Evolutionary conservation across 1,140 invertebrate species (phyloP), one percentile per base, ranked within the genome.

Genomic region (Drosophila baimaii): DNA sequence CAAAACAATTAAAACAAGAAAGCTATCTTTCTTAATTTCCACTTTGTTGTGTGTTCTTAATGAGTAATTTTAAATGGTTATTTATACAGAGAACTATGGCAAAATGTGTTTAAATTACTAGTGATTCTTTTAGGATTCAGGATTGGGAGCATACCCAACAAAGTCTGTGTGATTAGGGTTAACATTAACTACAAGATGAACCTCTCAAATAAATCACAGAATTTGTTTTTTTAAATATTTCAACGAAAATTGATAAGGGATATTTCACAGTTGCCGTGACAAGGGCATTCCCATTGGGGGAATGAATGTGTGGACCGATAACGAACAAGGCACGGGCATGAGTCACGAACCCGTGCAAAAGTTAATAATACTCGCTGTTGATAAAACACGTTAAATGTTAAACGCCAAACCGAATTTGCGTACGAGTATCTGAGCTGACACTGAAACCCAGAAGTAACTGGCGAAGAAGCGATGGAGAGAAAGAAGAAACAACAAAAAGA

Each of bases 371-470:
- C 55, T 61, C 51, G 43, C 33, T 55, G 39, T 33, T 58, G 52
- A 71, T 58, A 69, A 47, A 41, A 49, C 25, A 63, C 63, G 73
- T 41, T 69, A 69, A 66, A 33, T 66, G 65, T 64, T 41, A 61
- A 43, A 43, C 46, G 54, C 21, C 25, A 47, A 74, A 44, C 35
- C 43, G 31, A 61, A 68, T 56, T 73, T 65, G 44, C 71, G 58
- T 77, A 63, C 43, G 63, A 84, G 51, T 66, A 63, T 71, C 17
- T 66, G 73, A 63, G 66, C 17, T 66, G 73, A 66, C 73, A 77
- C 68, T 81, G 62, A 81, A 81, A 73, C 47, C 70, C 83, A 86
- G 77, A 85, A 85, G 61, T 62, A 73, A 65, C 75, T 59, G 54
- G 63, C 39, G 37, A 63, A 68, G 17, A 51, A 31, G n/a, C n/a